phyloP scores from a whole-genome alignment of 1,140 invertebrate genomes.

The Hylaeus volcanicus region DNA sequence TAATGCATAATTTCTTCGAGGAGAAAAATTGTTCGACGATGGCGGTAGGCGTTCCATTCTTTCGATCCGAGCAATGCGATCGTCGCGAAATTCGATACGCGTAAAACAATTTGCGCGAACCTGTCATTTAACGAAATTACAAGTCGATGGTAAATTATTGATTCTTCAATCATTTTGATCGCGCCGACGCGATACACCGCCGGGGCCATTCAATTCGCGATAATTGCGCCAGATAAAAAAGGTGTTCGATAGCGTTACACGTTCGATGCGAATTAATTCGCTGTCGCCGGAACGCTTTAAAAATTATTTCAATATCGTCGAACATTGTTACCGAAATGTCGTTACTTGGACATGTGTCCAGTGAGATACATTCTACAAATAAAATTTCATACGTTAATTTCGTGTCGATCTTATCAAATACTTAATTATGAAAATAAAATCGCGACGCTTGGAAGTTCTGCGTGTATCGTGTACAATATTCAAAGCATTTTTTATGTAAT shows the following conservation, averaged over 20 bases:
- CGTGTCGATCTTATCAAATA: too few species aligned
- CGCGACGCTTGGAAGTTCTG: too few species aligned
- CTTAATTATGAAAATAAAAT: too few species aligned
- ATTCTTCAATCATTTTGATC: conserved; percentile 36
- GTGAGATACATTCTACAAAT: too few species aligned
- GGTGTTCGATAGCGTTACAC: conserved; percentile 30
- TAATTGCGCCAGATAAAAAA: conserved; percentile 39
- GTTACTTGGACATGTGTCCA: too few species aligned
- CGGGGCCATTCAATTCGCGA: conserved; percentile 17
- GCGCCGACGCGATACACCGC: conserved; percentile 29
- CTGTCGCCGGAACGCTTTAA: conserved; percentile 28
- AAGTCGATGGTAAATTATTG: conserved; percentile 25
- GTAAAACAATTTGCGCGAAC: conserved; percentile 1
- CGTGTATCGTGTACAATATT: too few species aligned
- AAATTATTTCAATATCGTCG: conserved; percentile 37
- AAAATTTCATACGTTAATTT: too few species aligned
- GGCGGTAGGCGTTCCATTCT: not conserved
- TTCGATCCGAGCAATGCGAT: not conserved
- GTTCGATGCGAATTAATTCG: conserved; percentile 35
- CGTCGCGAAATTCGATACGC: not conserved
- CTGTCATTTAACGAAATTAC: conserved; percentile 34
- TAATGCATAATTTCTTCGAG: not conserved
- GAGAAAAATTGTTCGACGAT: not conserved
- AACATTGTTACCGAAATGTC: conserved; percentile 17
- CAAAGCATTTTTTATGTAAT: too few species aligned